phyloP scores from a whole-genome alignment of 2,113 vertebrate genomes.

The Steatornis caripensis region DNA sequence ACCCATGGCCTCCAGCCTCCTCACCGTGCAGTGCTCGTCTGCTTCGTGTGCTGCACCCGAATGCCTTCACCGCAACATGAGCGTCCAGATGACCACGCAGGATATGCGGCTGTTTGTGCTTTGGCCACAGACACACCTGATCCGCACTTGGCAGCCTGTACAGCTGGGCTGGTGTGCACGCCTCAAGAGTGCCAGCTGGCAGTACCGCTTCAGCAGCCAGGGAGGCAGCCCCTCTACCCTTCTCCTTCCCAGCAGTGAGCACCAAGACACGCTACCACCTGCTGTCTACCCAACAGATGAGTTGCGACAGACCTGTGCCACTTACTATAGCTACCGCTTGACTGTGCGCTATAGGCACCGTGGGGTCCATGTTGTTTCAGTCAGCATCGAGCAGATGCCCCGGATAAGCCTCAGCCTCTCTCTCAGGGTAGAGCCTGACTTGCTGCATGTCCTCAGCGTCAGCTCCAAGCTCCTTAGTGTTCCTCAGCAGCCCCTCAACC shows the following conservation, averaged over 20 bases:
- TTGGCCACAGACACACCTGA: background rate
- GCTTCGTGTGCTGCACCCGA: background rate
- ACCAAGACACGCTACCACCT: no score
- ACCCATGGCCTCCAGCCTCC: background rate
- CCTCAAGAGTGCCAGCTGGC: background rate
- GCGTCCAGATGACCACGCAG: background rate
- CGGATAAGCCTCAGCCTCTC: background rate
- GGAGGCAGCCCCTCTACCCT: background rate
- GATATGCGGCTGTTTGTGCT: background rate
- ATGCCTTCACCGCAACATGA: background rate
- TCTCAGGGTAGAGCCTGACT: background rate
- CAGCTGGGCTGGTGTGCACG: slow-evolving; percentile 20
- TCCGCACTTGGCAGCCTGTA: background rate
- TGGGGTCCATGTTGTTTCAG: background rate
- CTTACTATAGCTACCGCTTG: background rate
- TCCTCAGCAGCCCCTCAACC: background rate
- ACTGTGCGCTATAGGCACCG: background rate
- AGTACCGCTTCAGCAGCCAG: background rate
- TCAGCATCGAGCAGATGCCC: background rate
- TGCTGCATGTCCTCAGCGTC: background rate
- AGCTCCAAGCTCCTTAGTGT: background rate
- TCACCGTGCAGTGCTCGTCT: background rate
- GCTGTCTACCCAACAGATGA: no score
- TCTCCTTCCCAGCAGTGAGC: background rate
- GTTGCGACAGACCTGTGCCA: background rate